A percentile compares a stretch with the other conserved stretches of the same genome.
Evolutionary conservation across 2,797 vertebrate genomes (phyloP).

Genomic region (Pangasius mekongensis): DNA sequence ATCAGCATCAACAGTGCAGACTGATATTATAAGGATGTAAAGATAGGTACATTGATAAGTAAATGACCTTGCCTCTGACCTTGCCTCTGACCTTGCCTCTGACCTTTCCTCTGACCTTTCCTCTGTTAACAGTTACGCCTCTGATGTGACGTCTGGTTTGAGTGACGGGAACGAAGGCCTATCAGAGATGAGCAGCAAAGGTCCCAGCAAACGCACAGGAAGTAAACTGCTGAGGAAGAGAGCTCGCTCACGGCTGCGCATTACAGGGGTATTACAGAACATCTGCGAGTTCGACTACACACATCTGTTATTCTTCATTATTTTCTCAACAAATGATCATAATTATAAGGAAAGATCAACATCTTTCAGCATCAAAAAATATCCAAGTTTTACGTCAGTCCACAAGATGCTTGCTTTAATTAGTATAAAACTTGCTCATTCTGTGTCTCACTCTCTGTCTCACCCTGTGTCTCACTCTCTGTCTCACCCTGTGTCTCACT

Average conservation of each 20-base stretch:
- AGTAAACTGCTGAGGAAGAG: conserved; percentile 82
- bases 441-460: background rate
- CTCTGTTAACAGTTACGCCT: conserved; percentile 77
- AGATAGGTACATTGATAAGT: too few species aligned
- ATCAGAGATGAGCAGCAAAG: conserved; percentile 70
- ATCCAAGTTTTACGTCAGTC: background rate
- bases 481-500: background rate
- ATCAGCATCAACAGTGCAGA: background rate
- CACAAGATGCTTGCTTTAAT: background rate
- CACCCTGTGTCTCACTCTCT: background rate
- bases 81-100: background rate
- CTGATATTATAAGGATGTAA: too few species aligned
- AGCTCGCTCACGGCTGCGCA: conserved; percentile 85
- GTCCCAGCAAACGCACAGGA: conserved; percentile 65
- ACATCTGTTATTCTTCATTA: background rate
- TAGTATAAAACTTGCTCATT: background rate
- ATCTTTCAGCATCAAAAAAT: too few species aligned
- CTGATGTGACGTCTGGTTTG: conserved; percentile 86
- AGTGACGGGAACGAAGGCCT: conserved; percentile 86
- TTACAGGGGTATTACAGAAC: conserved; percentile 80
- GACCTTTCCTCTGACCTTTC: background rate
- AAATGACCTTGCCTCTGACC: too few species aligned
- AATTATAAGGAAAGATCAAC: background rate
- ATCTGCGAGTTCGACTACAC: background rate
- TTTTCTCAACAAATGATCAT: background rate